These are phyloP conservation scores for Telmatochromis sp. DNA, from an alignment of 2,113 vertebrate genomes.

Conservation along the genomic window DNA sequence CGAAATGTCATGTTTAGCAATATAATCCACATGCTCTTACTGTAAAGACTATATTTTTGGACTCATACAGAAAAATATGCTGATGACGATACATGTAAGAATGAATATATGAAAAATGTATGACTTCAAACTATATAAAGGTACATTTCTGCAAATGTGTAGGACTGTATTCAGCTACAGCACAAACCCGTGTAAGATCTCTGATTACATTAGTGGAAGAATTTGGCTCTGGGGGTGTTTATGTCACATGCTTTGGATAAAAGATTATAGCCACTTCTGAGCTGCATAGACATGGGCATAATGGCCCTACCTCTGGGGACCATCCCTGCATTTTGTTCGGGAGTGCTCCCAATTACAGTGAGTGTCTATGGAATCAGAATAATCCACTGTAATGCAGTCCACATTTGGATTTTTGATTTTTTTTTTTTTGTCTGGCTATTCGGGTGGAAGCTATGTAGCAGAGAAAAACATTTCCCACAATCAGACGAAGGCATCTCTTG, in stretches of 20 bases:
- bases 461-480: constrained; percentile 20
- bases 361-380: constrained; percentile 40
- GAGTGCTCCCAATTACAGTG: constrained; percentile 48
- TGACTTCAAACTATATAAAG: not conserved
- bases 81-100: not conserved
- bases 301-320: constrained; percentile 41
- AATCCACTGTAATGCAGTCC: constrained; percentile 22
- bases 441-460: not conserved
- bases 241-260: constrained; percentile 47
- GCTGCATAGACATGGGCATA: constrained; percentile 43
- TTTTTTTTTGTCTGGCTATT: constrained; percentile 7
- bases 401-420: not conserved
- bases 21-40: not conserved
- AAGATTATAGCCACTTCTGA: constrained; percentile 56
- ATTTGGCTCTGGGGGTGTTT: constrained; percentile 46
- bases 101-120: not conserved
- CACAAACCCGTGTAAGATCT: constrained; percentile 11
- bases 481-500: constrained; percentile 45
- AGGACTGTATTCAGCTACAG: not conserved
- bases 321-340: constrained; percentile 28
- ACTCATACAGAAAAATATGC: not conserved
- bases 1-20: not conserved
- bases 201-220: constrained; percentile 44
- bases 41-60: not conserved
- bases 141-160: not conserved